These are phyloP conservation scores for Pheosia tremula DNA, from an alignment of 2,888 invertebrate species.

Conservation along the genomic window DNA sequence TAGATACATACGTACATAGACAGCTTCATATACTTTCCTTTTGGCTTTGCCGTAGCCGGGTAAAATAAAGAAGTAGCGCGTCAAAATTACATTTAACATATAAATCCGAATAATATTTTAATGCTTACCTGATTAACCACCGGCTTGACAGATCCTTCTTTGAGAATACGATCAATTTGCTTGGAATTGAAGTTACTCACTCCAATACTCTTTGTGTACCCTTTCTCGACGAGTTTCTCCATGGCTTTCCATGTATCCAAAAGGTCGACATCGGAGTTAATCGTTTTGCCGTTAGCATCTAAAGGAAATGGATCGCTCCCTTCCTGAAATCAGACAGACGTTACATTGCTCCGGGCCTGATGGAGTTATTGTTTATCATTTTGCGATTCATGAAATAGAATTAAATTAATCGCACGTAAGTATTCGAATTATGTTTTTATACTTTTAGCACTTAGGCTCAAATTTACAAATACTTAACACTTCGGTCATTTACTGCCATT, in stretches of 20 bases:
- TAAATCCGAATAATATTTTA: not conserved
- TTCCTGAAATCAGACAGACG: conserved; percentile 68
- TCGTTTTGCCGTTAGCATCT: conserved; percentile 77
- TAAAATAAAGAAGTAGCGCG: too few relatives aligned
- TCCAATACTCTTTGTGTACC: conserved; percentile 87
- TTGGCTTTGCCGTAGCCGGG: too few relatives aligned
- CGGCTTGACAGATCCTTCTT: conserved; percentile 83
- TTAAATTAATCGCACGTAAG: not conserved
- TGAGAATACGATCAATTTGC: conserved; percentile 87
- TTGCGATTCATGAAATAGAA: too few relatives aligned
- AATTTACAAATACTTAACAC: too few relatives aligned
- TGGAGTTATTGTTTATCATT: too few relatives aligned
- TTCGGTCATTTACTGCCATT: too few relatives aligned
- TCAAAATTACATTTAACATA: not conserved
- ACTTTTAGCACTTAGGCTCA: too few relatives aligned
- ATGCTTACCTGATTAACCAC: conserved; percentile 81
- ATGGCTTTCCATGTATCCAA: conserved; percentile 88
- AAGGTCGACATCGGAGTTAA: conserved; percentile 86
- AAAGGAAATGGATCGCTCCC: conserved; percentile 85
- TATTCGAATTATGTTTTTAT: too few relatives aligned
- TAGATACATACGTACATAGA: too few relatives aligned
- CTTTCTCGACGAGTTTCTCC: conserved; percentile 86
- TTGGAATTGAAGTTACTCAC: conserved; percentile 89
- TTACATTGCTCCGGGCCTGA: not conserved
- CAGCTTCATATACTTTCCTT: too few relatives aligned